Conservation (phyloP, 2,113 vertebrate genomes). For the Rhea pennata region DNA sequence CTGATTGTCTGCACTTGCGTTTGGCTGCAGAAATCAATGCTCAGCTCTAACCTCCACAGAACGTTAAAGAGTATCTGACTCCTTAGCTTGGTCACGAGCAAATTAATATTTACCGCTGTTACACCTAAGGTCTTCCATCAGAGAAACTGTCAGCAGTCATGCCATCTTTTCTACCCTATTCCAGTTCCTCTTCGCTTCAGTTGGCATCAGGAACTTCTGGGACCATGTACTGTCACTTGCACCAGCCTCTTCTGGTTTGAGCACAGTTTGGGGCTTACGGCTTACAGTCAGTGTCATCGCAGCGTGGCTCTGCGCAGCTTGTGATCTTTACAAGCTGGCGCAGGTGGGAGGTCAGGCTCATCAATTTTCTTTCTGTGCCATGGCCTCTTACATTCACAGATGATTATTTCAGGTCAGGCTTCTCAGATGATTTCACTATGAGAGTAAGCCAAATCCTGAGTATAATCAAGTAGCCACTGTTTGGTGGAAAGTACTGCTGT, state of each 20-base stretch:
- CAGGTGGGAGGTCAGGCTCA: background rate
- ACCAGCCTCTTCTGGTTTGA: background rate
- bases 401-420: background rate
- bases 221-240: fast-evolving
- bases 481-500: background rate
- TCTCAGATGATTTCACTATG: background rate
- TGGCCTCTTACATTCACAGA: background rate
- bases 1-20: background rate
- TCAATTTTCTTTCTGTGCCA: background rate
- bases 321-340: background rate
- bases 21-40: background rate
- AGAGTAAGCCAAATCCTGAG: background rate
- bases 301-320: background rate
- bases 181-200: background rate
- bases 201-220: background rate
- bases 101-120: background rate
- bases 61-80: background rate
- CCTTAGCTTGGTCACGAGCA: background rate
- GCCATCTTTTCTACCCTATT: background rate
- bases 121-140: background rate
- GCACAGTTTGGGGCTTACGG: background rate
- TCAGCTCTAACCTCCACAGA: background rate
- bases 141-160: background rate
- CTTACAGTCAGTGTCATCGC: background rate
- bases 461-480: background rate